Base-by-base conservation (phyloP, 2,113 vertebrate genomes). In the Struthidea cinerea region DNA sequence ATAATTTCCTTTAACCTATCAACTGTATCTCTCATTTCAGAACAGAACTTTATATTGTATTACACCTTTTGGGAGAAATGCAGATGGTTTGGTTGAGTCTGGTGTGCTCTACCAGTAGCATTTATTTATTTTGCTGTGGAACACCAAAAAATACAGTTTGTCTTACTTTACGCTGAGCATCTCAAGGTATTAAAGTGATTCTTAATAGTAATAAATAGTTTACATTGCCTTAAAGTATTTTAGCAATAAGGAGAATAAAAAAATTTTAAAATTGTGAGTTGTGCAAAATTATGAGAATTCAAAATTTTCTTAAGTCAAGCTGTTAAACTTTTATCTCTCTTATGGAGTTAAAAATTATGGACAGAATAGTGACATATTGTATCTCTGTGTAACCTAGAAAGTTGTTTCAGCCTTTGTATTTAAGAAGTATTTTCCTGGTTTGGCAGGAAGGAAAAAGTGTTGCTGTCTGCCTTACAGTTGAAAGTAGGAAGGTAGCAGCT, bases 41-140 rank as follows among this genome's bases (percentile, higher is more conserved):
- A 89, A 56, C 16, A 57, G 16, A 52, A 35, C 5, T 89, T 76
- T 30, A 5, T 73, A 41, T 74, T 61, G 8, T 52, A 5, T 52
- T 70, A 8, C 13, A 32, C 7, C 11, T 71, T 59, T 32, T 71
- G 46, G 4, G 35, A 81, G 26, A 65, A 73, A 47, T 41, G 2
- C 32, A 3, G 44, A 4, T 80, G 18, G 2, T 64, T 84, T 84
- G 23, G 3, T 69, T 59, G 8, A 35, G 33, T 57, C 52, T 59
- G 26, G 44, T 0, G 1, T 56, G 4, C 22, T 79, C 49, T 26
- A 19, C 11, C 7, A 46, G 16, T 50, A 50, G 12, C 2, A 3
- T 61, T 84, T 87, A 32, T 41, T 87, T 78, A 46, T 33, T 84
- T 61, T 37, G 44, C 52, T 85, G 2, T 60, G 18, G 10, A 83